phyloP scores from a whole-genome alignment of 2,888 invertebrate genomes.

The Rhodophaea formosa region DNA sequence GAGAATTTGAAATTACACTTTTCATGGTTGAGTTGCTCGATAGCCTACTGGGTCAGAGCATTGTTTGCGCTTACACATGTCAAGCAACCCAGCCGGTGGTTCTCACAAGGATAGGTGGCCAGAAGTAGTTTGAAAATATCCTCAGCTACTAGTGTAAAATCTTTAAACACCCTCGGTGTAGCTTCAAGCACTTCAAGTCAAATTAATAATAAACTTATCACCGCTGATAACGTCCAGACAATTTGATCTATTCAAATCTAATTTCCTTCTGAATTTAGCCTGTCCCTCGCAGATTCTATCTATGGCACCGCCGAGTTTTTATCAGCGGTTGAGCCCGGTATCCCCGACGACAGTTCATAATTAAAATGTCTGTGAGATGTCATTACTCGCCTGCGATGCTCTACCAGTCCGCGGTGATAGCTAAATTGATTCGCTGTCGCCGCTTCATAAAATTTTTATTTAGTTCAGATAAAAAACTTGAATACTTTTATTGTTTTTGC shows the following conservation, averaged over 20 bases:
- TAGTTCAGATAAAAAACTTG: slow-evolving; percentile 38
- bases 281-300: slow-evolving; percentile 73
- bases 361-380: slow-evolving; percentile 75
- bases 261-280: slow-evolving; percentile 71
- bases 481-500: not conserved
- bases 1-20: too few relatives aligned
- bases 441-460: slow-evolving; percentile 54
- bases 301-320: slow-evolving; percentile 65
- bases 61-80: too few relatives aligned
- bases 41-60: too few relatives aligned
- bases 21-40: too few relatives aligned
- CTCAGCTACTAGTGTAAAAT: too few relatives aligned
- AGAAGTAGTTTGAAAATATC: too few relatives aligned
- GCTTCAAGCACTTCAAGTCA: slow-evolving; percentile 27
- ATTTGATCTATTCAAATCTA: slow-evolving; percentile 68
- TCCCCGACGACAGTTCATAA: slow-evolving; percentile 72
- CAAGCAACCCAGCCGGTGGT: too few relatives aligned
- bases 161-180: too few relatives aligned
- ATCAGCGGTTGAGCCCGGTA: slow-evolving; percentile 56
- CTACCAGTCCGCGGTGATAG: slow-evolving; percentile 56
- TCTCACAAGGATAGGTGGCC: too few relatives aligned
- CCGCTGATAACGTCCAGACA: slow-evolving; percentile 48
- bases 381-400: slow-evolving; percentile 54
- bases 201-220: slow-evolving; percentile 36
- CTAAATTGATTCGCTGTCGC: slow-evolving; percentile 70